Conservation (phyloP, 2,113 vertebrate species). For the Jaculus jaculus region DNA sequence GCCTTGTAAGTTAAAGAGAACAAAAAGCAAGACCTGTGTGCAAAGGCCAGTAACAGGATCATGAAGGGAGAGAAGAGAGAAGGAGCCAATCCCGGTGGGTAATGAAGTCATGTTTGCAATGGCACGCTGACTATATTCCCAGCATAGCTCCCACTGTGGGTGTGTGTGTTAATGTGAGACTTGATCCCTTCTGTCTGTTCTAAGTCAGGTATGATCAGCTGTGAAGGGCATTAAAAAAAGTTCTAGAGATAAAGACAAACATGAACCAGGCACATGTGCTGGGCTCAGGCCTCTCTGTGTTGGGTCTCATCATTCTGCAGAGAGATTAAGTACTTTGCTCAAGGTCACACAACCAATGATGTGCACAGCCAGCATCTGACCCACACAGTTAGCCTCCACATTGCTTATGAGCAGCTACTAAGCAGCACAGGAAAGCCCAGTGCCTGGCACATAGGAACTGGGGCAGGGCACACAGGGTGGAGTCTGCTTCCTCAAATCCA, state of each 20-base stretch:
- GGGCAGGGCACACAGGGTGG: background rate
- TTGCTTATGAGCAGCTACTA: background rate
- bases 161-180: fast-evolving
- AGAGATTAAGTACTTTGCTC: background rate
- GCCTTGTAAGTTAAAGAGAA: background rate
- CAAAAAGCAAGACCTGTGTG: background rate
- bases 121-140: background rate
- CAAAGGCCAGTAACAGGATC: fast-evolving
- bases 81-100: background rate
- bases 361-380: background rate
- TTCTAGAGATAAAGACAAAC: background rate
- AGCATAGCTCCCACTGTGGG: fast-evolving
- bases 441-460: background rate
- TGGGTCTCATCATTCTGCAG: background rate
- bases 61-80: background rate
- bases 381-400: background rate
- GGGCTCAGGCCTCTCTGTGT: background rate
- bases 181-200: background rate
- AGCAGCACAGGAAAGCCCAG: background rate
- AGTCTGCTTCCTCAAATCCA: background rate
- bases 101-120: fast-evolving
- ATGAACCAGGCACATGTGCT: background rate
- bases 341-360: slow-evolving; percentile 9
- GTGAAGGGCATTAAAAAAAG: background rate
- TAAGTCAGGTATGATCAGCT: background rate